A percentile compares a stretch with the other conserved stretches of the same genome.
These are phyloP conservation scores for Hemiscyllium ocellatum DNA, from an alignment of 2,113 vertebrate genomes.

Conservation along the genomic window DNA sequence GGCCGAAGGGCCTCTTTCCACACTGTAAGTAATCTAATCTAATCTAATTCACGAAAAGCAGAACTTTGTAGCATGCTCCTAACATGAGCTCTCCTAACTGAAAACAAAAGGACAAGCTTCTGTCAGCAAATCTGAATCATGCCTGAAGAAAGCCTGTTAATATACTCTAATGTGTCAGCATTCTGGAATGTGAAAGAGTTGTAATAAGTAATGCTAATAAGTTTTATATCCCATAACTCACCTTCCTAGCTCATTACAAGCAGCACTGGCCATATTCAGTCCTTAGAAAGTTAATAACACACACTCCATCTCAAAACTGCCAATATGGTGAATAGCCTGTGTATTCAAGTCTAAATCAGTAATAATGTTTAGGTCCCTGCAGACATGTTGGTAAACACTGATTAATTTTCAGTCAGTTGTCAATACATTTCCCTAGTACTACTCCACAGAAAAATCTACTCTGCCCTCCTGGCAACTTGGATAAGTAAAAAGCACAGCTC, in stretches of 20 bases:
- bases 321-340: not conserved
- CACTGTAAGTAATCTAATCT: too few species aligned
- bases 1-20: too few species aligned
- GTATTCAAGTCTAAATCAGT: conserved; percentile 13
- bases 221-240: conserved; percentile 2
- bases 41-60: not conserved
- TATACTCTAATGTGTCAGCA: conserved; percentile 19
- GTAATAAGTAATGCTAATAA: conserved; percentile 12
- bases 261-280: not conserved
- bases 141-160: conserved; percentile 30
- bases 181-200: conserved; percentile 16
- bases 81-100: not conserved
- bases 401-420: not conserved
- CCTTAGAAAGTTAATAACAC: not conserved
- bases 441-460: not conserved
- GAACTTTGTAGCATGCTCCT: not conserved
- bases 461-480: not conserved
- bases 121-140: not conserved
- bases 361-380: not conserved
- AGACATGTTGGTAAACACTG: not conserved
- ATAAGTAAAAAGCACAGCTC: not conserved
- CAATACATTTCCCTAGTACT: not conserved
- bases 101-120: conserved; percentile 20
- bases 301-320: conserved; percentile 14
- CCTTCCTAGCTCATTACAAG: conserved; percentile 21